Evolutionary conservation across 2,888 invertebrate species (phyloP).

Genomic region (Ormyrus thymus): DNA sequence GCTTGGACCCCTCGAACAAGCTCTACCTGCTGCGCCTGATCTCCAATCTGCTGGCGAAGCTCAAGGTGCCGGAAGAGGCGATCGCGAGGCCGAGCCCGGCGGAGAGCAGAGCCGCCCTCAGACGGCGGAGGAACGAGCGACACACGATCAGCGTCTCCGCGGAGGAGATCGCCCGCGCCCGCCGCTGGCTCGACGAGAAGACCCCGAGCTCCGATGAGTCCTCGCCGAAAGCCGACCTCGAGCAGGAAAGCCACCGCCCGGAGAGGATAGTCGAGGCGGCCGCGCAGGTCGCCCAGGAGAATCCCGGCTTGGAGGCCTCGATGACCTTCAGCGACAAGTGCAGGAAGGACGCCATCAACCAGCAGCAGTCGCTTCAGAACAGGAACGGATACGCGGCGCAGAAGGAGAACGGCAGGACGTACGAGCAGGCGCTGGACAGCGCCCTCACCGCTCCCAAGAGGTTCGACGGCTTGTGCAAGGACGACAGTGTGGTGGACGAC

Average conservation of each 20-base stretch:
- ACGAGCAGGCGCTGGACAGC: constrained; percentile 36
- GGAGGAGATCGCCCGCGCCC: constrained; percentile 87
- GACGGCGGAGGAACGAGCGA: constrained; percentile 80
- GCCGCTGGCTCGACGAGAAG: constrained; percentile 81
- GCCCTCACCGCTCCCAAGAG: neutral
- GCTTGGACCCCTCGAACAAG: constrained; percentile 76
- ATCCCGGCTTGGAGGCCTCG: neutral
- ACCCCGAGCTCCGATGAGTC: constrained; percentile 1
- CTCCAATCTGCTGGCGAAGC: constrained; percentile 81
- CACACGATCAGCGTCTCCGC: constrained; percentile 90
- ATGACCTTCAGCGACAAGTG: constrained; percentile 63
- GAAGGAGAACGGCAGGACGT: constrained; percentile 39
- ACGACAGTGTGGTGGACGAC: constrained; percentile 50
- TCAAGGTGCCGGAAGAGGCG: constrained; percentile 71
- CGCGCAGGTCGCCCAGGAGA: neutral
- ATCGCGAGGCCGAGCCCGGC: constrained; percentile 69
- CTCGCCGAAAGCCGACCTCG: constrained; percentile 10
- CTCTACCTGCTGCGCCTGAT: constrained; percentile 82
- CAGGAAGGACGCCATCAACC: constrained; percentile 72
- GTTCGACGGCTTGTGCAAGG: constrained; percentile 51
- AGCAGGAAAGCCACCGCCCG: neutral
- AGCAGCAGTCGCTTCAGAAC: constrained; percentile 67
- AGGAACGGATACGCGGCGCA: constrained; percentile 28
- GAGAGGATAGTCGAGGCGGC: constrained; percentile 14
- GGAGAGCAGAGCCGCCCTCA: constrained; percentile 66